phyloP scores from a whole-genome alignment of 2,797 vertebrate species.

The Morelia viridis region DNA sequence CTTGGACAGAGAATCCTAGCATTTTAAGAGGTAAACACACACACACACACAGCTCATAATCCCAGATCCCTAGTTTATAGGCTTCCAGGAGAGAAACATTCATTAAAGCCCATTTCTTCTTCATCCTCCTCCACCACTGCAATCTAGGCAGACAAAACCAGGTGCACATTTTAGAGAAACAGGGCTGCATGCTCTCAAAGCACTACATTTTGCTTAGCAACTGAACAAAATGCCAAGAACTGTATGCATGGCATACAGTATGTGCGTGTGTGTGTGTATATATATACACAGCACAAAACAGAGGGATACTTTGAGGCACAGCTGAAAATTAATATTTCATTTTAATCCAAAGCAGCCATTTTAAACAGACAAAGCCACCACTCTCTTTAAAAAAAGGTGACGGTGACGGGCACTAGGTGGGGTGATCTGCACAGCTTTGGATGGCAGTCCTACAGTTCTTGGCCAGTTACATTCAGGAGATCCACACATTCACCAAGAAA shows the following conservation, averaged over 20 bases:
- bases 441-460: neutral
- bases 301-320: neutral
- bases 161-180: neutral
- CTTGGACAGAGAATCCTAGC: constrained; percentile 56
- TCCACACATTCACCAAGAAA: neutral
- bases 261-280: neutral
- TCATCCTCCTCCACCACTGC: neutral
- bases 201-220: neutral
- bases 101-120: neutral
- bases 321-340: neutral
- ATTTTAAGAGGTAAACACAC: neutral
- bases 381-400: neutral
- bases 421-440: neutral
- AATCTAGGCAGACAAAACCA: neutral
- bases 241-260: neutral
- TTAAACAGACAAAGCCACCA: neutral
- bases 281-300: no score
- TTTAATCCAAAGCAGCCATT: neutral
- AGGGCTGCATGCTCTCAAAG: neutral
- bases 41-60: neutral
- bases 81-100: neutral
- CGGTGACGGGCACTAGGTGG: neutral
- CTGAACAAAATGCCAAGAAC: neutral
- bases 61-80: neutral
- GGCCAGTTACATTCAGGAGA: neutral